Conservation (phyloP, 2,888 invertebrate genomes). For the Nasonia oneida region DNA sequence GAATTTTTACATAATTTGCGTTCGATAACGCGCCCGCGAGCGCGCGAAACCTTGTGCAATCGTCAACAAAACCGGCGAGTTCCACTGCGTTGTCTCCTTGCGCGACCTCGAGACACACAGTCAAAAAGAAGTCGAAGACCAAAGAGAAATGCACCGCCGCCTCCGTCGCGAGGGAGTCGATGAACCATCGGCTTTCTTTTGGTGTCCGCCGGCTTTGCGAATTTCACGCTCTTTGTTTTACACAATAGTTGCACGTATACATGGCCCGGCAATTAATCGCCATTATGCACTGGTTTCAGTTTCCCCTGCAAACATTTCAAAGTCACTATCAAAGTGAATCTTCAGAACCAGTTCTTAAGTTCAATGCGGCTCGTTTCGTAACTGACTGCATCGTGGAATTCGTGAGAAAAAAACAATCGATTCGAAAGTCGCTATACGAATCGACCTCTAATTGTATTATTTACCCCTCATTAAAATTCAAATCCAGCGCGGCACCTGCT, state of each 20-base stretch:
- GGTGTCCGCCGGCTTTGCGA: background rate
- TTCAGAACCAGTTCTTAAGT: conserved; percentile 43
- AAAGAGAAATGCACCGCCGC: background rate
- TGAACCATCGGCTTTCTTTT: conserved; percentile 17
- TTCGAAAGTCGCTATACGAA: background rate
- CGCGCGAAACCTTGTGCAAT: conserved; percentile 17
- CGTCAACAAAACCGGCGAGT: background rate
- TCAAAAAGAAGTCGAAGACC: background rate
- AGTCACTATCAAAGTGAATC: background rate
- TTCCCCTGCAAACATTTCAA: background rate
- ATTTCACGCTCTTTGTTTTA: background rate
- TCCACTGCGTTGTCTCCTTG: background rate
- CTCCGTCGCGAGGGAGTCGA: background rate
- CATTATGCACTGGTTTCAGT: background rate
- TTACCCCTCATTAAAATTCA: background rate
- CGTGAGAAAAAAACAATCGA: background rate
- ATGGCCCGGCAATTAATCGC: background rate
- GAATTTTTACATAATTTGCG: conserved; percentile 37
- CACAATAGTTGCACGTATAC: background rate
- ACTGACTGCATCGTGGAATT: background rate
- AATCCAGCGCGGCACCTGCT: background rate
- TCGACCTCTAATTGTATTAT: background rate
- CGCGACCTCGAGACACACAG: conserved; percentile 4
- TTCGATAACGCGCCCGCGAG: background rate
- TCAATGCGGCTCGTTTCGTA: conserved; percentile 31